Evolutionary conservation across 1,140 invertebrate species (phyloP).

Genomic region (Drosophila obscura): DNA sequence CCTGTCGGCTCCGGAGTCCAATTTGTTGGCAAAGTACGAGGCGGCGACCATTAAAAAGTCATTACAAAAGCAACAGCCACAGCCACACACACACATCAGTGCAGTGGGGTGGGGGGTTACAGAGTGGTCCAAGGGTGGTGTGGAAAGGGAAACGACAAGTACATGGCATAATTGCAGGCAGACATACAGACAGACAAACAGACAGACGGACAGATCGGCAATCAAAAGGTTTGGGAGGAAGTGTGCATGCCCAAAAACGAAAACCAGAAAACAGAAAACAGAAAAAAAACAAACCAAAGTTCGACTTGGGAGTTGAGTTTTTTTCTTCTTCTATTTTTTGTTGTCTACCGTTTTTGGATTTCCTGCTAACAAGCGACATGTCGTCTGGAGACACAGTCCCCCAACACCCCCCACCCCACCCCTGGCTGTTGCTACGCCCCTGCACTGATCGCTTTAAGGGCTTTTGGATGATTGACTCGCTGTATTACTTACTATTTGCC

Average conservation of each 20-base stretch:
- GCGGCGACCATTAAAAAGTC: slow-evolving; percentile 54
- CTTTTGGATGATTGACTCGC: slow-evolving; percentile 64
- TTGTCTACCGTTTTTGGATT: slow-evolving; percentile 8
- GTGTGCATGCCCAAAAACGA: slow-evolving; percentile 59
- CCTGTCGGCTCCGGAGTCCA: slow-evolving; percentile 32
- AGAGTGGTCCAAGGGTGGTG: not conserved
- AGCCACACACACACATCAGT: slow-evolving; percentile 27
- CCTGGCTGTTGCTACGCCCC: no score
- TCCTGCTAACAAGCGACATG: slow-evolving; percentile 32
- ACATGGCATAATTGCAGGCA: slow-evolving; percentile 60
- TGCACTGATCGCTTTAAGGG: slow-evolving; percentile 67
- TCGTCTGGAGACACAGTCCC: slow-evolving; percentile 6
- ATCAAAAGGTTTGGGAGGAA: slow-evolving; percentile 52
- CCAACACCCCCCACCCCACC: not conserved
- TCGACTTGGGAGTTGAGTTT: slow-evolving; percentile 2
- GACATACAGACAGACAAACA: no score
- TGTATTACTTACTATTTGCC: slow-evolving; percentile 72
- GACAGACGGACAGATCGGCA: slow-evolving; percentile 26
- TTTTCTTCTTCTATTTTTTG: not conserved
- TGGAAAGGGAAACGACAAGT: slow-evolving; percentile 33
- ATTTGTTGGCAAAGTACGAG: slow-evolving; percentile 49
- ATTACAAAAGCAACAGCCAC: slow-evolving; percentile 48
- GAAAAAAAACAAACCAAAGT: slow-evolving; percentile 22
- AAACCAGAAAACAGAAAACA: no score
- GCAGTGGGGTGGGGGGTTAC: no score